phyloP scores from a whole-genome alignment of 2,113 vertebrate genomes.

The Piprites chloris region DNA sequence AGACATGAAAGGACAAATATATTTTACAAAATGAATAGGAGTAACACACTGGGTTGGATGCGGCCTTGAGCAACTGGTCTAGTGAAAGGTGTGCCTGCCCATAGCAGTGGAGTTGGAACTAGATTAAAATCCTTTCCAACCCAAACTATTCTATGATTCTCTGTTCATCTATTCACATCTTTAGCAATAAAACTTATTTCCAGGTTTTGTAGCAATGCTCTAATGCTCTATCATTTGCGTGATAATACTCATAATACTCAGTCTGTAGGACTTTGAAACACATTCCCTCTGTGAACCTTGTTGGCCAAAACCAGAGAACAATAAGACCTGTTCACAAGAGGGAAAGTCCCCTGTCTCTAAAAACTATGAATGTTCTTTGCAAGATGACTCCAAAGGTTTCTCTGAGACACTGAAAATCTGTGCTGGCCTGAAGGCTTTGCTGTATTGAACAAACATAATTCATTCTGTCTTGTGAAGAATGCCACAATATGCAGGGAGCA shows the following conservation, averaged over 20 bases:
- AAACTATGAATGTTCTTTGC: background rate
- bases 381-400: slow-evolving; percentile 8
- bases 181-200: background rate
- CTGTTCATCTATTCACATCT: background rate
- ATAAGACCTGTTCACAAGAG: background rate
- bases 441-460: background rate
- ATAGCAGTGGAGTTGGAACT: accelerated
- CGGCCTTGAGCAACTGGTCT: background rate
- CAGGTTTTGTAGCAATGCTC: background rate
- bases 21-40: background rate
- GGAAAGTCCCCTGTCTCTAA: background rate
- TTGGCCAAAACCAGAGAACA: background rate
- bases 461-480: background rate
- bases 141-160: background rate
- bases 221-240: background rate
- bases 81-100: background rate
- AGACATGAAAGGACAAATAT: background rate
- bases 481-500: background rate
- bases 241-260: background rate
- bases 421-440: background rate
- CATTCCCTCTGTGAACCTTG: background rate
- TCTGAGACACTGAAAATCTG: background rate
- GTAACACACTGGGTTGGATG: background rate
- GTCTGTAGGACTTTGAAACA: background rate
- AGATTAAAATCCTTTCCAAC: background rate